Conservation (phyloP, 2,113 vertebrate genomes). For the Typhlomys cinereus region DNA sequence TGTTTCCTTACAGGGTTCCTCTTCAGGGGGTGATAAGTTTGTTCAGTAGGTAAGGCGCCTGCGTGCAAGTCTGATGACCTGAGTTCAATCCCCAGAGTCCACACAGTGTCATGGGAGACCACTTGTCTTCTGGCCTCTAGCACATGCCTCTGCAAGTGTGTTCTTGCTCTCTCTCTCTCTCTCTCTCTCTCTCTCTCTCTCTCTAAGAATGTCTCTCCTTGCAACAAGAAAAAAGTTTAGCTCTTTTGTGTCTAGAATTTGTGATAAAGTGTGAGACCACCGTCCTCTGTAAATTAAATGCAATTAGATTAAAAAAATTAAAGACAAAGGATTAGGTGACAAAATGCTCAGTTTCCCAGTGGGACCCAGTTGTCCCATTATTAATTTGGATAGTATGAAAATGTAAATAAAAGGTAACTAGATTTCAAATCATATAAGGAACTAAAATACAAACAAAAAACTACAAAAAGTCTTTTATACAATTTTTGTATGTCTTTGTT, state of each 20-base stretch:
- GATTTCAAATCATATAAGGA: not conserved
- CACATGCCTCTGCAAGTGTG: too few species aligned
- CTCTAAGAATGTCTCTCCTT: not conserved
- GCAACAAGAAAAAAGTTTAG: not conserved
- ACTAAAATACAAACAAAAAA: not conserved
- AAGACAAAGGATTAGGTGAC: not conserved
- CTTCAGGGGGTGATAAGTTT: too few species aligned
- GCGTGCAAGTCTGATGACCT: too few species aligned
- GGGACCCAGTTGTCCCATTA: not conserved
- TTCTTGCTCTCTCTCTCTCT: too few species aligned
- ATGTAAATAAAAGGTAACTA: not conserved
- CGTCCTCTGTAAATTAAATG: not conserved
- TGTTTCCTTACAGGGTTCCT: too few species aligned
- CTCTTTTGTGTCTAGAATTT: not conserved
- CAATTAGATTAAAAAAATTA: not conserved
- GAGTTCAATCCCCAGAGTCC: too few species aligned
- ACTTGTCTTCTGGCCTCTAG: too few species aligned
- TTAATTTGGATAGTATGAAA: not conserved
- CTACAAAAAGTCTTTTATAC: not conserved
- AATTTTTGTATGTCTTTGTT: not conserved
- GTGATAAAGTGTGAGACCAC: not conserved
- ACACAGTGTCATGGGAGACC: too few species aligned
- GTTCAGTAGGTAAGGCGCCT: too few species aligned
- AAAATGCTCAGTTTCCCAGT: not conserved
- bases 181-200: not conserved